Evolutionary conservation across 2,797 vertebrate genomes (phyloP).

Genomic region (Manis pentadactyla): DNA sequence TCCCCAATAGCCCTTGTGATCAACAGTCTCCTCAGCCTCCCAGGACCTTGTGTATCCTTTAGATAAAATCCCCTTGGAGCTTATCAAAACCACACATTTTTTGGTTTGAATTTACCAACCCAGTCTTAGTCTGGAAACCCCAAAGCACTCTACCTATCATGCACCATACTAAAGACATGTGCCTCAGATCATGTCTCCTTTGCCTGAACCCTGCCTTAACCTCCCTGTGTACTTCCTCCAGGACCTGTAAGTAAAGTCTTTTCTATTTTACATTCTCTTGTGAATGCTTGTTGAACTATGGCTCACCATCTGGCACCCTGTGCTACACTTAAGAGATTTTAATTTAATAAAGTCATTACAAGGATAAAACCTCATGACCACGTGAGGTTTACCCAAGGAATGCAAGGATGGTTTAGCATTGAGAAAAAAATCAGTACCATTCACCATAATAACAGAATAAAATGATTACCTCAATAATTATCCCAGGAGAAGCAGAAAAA

Average conservation of each 20-base stretch:
- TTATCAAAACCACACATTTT: not conserved
- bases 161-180: not conserved
- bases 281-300: not conserved
- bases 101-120: not conserved
- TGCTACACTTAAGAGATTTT: not conserved
- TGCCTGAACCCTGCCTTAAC: not conserved
- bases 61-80: not conserved
- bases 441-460: conserved; percentile 10
- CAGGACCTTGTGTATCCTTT: not conserved
- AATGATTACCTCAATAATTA: conserved; percentile 13
- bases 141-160: not conserved
- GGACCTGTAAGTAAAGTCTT: not conserved
- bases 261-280: not conserved
- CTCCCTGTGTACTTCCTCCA: not conserved
- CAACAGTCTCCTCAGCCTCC: not conserved
- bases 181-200: not conserved
- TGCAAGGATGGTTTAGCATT: not conserved
- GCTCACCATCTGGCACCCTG: not conserved
- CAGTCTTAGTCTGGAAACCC: not conserved
- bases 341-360: not conserved
- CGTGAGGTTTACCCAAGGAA: not conserved
- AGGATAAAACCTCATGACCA: not conserved
- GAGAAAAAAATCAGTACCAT: conserved; percentile 9
- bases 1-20: not conserved
- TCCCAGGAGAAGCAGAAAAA: not conserved